phyloP scores from a whole-genome alignment of 2,113 vertebrate species.

The Nettapus auritus region DNA sequence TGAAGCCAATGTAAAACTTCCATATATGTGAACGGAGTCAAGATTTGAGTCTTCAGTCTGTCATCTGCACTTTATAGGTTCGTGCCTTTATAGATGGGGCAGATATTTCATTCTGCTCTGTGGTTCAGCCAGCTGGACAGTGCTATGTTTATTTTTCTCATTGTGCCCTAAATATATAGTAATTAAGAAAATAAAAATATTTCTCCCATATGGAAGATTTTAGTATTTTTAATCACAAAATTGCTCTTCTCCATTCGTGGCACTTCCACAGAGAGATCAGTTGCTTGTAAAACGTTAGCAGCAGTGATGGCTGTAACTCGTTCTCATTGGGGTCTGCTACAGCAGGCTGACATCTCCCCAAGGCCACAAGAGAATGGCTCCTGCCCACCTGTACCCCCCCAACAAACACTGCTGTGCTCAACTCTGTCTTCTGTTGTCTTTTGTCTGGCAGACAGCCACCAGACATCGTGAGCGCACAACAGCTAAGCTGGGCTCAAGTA shows the following conservation, averaged over 20 bases:
- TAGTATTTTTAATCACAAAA: constrained; percentile 17
- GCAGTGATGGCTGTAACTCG: background rate
- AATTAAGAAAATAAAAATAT: background rate
- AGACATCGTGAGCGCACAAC: background rate
- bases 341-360: background rate
- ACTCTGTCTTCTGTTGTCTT: background rate
- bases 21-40: background rate
- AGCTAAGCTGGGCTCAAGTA: background rate
- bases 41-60: constrained; percentile 2
- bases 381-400: rapidly evolving
- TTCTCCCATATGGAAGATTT: background rate
- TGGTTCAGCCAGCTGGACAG: constrained; percentile 18
- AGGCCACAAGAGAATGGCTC: rapidly evolving
- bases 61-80: constrained; percentile 11
- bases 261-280: background rate
- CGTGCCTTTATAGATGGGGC: background rate
- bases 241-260: background rate
- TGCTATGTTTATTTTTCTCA: background rate
- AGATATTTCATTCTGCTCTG: constrained; percentile 17
- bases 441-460: background rate
- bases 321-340: background rate
- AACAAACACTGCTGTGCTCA: background rate
- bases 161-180: background rate
- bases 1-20: background rate
- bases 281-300: background rate